Percentiles rank a stretch among this genome's conserved stretches.
These are phyloP conservation scores for Plagodis pulveraria DNA, from an alignment of 2,888 invertebrate genomes.

Conservation along the genomic window DNA sequence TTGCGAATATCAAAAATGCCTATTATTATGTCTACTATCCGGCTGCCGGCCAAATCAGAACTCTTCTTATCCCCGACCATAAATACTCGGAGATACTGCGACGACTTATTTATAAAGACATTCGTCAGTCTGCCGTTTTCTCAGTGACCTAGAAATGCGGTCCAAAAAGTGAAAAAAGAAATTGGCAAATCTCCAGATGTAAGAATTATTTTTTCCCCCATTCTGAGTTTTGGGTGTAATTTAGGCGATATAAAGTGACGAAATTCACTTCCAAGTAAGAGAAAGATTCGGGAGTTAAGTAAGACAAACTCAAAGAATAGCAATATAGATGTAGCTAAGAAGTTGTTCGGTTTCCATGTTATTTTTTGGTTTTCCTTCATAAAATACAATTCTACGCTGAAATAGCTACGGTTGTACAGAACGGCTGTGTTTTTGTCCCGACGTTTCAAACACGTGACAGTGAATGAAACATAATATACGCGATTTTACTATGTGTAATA, in stretches of 20 bases:
- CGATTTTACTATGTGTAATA: too few species aligned
- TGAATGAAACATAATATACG: too few species aligned
- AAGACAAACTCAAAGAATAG: conserved; percentile 8
- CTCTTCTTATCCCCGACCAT: conserved; percentile 4
- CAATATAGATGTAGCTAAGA: conserved; percentile 13
- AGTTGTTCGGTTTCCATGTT: conserved; percentile 6
- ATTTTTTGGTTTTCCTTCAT: background rate
- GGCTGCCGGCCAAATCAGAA: conserved; percentile 1
- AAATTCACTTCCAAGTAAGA: conserved; percentile 24
- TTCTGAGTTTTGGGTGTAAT: conserved; percentile 32
- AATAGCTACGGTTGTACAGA: too few species aligned
- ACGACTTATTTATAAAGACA: conserved; percentile 62
- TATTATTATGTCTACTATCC: background rate
- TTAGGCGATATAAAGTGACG: conserved; percentile 33
- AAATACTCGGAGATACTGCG: conserved; percentile 40
- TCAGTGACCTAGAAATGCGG: conserved; percentile 43
- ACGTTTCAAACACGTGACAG: too few species aligned
- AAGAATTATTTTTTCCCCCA: conserved; percentile 47
- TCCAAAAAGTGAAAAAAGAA: conserved; percentile 34
- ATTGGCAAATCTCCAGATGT: conserved; percentile 56
- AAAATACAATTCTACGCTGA: too few species aligned
- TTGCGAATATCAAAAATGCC: too few species aligned
- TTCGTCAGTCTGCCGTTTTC: conserved; percentile 46
- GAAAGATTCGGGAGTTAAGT: conserved; percentile 16
- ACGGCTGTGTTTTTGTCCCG: too few species aligned